Evolutionary conservation across 2,113 vertebrate genomes (phyloP), one percentile per base, ranked within the genome.

Genomic region (Phrynosoma platyrhinos): DNA sequence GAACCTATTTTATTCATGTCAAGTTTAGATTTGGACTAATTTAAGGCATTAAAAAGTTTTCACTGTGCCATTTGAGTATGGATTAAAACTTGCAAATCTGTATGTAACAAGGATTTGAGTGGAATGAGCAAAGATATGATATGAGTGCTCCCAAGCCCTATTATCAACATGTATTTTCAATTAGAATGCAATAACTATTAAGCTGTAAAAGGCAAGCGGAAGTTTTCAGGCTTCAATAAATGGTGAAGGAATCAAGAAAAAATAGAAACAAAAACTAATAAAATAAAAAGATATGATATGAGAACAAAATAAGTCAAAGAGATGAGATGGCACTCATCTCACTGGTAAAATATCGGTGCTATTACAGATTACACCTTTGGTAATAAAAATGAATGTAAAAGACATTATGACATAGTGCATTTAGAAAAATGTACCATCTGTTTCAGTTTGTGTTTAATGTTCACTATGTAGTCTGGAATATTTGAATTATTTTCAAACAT

Each of bases 401-500:
- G 79, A 83, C 87, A 84, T 91, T 84, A 87, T 93, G 75, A 87
- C 89, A 87, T 76, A 74, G 84, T 81, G 88, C 82, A 91, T 58
- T 87, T 89, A 81, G 47, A 90, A 90, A 88, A 86, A 89, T 84
- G 68, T 52, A 71, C 84, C 68, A 36, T 55, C 83, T 87, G 42
- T 55, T 85, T 89, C 89, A 89, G 66, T 81, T 91, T 13, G 75
- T 92, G 94, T 92, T 91, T 81, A 88, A 87, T 87, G 88, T 92
- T 88, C 81, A 90, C 89, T 91, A 62, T 92, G 91, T 74, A 82
- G 82, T 87, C 53, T 88, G 84, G 82, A 85, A 87, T 91, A 69
- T 68, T 92, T 93, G 87, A 27, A 36, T 90, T 94, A 32, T 88
- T 95, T 93, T 91, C 87, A 91, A 95, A 92, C 90, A 94, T 93